Conservation (phyloP, 2,113 vertebrate species). For the Anolis carolinensis region DNA sequence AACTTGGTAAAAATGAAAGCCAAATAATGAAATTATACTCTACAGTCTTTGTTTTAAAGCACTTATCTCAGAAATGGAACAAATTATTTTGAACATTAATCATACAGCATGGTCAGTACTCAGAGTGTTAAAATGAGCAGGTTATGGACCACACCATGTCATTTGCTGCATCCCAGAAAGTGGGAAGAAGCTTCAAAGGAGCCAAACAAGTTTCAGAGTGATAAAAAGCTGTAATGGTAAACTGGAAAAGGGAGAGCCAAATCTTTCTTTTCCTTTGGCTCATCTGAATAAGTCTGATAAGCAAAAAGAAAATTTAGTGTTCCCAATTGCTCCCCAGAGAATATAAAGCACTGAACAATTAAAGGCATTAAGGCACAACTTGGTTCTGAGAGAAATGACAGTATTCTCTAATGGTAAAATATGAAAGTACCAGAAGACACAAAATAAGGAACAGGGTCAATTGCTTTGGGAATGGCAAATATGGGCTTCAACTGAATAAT, state of each 20-base stretch:
- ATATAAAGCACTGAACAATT: background rate
- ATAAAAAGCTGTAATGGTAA: background rate
- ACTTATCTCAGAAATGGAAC: background rate
- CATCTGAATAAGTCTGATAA: background rate
- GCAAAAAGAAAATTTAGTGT: background rate
- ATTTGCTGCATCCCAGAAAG: background rate
- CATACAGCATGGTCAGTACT: background rate
- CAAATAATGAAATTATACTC: background rate
- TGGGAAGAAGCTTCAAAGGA: background rate
- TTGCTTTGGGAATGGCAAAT: background rate
- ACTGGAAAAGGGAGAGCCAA: background rate
- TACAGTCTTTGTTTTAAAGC: background rate
- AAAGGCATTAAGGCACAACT: background rate
- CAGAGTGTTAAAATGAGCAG: background rate
- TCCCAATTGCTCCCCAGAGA: background rate
- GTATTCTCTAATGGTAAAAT: background rate
- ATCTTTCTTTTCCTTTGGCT: background rate
- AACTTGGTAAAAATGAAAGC: background rate
- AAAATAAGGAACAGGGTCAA: background rate
- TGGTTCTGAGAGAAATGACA: background rate
- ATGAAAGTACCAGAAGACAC: background rate
- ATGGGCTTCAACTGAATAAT: slow-evolving; percentile 7
- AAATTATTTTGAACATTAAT: background rate
- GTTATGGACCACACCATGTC: too few relatives aligned
- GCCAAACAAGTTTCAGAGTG: background rate